A percentile compares a stretch with the other conserved stretches of the same genome.
Evolutionary conservation across 2,888 invertebrate genomes (phyloP).

Genomic region (Apodemia zela): DNA sequence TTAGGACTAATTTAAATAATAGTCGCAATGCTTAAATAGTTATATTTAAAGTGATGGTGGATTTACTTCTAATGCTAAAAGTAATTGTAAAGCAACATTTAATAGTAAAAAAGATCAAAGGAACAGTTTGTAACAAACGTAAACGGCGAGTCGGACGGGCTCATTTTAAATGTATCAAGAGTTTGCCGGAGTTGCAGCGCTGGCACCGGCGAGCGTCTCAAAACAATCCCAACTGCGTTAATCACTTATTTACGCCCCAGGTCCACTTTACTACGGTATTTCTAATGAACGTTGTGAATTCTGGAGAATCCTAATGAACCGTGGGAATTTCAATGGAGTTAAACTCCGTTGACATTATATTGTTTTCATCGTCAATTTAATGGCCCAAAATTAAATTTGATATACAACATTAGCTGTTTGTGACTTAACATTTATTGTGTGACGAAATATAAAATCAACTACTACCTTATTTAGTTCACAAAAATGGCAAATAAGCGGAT

Average conservation of each 20-base stretch:
- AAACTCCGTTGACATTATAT: conserved; percentile 16
- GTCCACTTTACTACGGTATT: conserved; percentile 67
- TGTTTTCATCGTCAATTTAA: conserved; percentile 10
- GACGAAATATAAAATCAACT: background rate
- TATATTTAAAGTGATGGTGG: too few relatives aligned
- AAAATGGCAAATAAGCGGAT: too few relatives aligned
- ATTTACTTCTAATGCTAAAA: background rate
- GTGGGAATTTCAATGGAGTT: conserved; percentile 65
- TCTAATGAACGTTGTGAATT: conserved; percentile 74
- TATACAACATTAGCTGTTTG: background rate
- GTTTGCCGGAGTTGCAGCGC: conserved; percentile 57
- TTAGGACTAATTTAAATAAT: too few relatives aligned
- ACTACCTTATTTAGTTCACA: too few relatives aligned
- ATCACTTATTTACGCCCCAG: conserved; percentile 77
- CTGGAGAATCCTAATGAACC: conserved; percentile 72
- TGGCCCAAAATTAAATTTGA: conserved; percentile 6
- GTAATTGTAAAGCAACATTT: background rate
- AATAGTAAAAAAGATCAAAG: conserved; percentile 30
- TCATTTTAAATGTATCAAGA: conserved; percentile 75
- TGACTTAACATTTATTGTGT: background rate
- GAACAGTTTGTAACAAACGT: conserved; percentile 35
- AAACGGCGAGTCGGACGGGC: conserved; percentile 34
- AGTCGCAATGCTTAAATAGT: too few relatives aligned
- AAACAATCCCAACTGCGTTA: conserved; percentile 78
- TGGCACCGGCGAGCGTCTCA: conserved; percentile 47